Percentiles rank a stretch among this genome's conserved stretches.
These are phyloP conservation scores for Aphelenchoides bicaudatus DNA, from an alignment of 2,888 invertebrate genomes.

Conservation along the genomic window DNA sequence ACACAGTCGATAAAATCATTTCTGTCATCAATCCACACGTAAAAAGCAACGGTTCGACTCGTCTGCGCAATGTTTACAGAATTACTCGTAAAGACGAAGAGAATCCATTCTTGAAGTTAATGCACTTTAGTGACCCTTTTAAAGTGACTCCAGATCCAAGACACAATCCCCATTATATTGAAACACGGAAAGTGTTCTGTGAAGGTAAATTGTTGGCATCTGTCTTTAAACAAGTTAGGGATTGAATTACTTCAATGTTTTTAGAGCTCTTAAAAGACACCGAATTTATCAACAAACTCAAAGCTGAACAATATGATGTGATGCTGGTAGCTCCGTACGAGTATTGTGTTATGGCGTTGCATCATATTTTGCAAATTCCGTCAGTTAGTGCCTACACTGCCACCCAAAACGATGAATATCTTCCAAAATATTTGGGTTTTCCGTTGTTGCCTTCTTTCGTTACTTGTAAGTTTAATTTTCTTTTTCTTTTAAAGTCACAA, in stretches of 20 bases:
- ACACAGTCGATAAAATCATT: conserved; percentile 10
- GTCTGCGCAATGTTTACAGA: conserved; percentile 1
- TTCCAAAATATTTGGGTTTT: neutral
- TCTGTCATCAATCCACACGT: neutral
- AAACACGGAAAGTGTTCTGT: conserved; percentile 9
- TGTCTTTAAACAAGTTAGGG: too few relatives aligned
- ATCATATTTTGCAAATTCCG: neutral
- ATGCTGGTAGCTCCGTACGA: conserved; percentile 5
- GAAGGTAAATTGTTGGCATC: too few relatives aligned
- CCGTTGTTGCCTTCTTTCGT: neutral
- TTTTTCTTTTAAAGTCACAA: too few relatives aligned
- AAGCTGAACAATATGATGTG: conserved; percentile 11
- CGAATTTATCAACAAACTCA: conserved; percentile 2
- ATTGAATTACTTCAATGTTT: neutral
- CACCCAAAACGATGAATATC: conserved; percentile 11
- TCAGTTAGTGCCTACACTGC: neutral
- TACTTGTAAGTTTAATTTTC: too few relatives aligned
- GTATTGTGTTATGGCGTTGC: conserved; percentile 2
- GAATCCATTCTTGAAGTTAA: neutral
- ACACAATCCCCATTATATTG: conserved; percentile 9
- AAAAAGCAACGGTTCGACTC: conserved; percentile 1
- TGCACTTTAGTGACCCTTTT: conserved; percentile 4
- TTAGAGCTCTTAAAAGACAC: conserved; percentile 15
- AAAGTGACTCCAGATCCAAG: neutral
- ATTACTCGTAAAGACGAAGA: conserved; percentile 8